Conservation (phyloP, 2,797 vertebrate genomes). For the Otolemur crassicaudatus region DNA sequence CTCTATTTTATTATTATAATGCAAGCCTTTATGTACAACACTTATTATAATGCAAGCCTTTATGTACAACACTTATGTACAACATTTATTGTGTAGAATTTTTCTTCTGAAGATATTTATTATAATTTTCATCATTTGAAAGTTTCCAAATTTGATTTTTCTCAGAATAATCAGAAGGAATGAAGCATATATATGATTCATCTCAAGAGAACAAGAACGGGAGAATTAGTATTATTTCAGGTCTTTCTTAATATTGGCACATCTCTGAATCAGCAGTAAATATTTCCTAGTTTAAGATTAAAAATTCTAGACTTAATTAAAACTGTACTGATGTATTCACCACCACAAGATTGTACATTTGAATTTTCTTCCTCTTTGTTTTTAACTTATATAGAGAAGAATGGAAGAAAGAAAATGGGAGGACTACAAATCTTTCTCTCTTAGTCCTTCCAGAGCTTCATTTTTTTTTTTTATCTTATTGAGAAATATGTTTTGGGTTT, state of each 20-base stretch:
- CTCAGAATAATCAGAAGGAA: constrained; percentile 5
- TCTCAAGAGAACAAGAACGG: constrained; percentile 40
- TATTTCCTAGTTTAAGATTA: constrained; percentile 66
- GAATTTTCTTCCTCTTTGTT: constrained; percentile 33
- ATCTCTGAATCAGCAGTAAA: constrained; percentile 62
- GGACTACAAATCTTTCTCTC: neutral
- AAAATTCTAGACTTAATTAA: constrained; percentile 70
- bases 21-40: neutral
- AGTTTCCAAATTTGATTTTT: constrained; percentile 34
- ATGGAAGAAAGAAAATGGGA: neutral
- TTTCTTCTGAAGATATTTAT: neutral
- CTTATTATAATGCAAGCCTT: constrained; percentile 1
- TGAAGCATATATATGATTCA: neutral
- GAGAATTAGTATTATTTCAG: constrained; percentile 72
- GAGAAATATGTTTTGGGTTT: constrained; percentile 12
- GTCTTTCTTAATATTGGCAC: constrained; percentile 71
- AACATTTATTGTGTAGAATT: neutral
- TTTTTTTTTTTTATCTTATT: constrained; percentile 31
- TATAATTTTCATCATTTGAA: constrained; percentile 5
- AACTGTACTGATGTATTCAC: constrained; percentile 27
- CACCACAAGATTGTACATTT: constrained; percentile 9
- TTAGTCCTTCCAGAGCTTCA: neutral
- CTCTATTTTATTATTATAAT: constrained; percentile 22
- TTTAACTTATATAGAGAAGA: constrained; percentile 27
- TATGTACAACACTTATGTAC: neutral